A percentile compares a stretch with the other conserved stretches of the same genome.
Conservation (phyloP, 2,797 vertebrate genomes). For the Apogon talboti region DNA sequence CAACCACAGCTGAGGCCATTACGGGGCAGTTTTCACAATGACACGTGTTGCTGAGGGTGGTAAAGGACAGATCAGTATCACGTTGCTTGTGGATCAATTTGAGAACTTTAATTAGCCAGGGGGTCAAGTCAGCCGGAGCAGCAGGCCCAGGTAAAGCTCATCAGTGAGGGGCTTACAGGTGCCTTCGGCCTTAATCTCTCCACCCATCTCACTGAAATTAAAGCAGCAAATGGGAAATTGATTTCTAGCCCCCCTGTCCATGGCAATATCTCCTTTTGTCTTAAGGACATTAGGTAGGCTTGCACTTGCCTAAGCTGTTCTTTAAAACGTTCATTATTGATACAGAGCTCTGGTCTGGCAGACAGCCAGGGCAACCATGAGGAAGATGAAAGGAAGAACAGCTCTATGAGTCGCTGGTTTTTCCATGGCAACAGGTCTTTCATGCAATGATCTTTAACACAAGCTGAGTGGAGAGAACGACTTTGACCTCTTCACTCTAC, state of each 20-base stretch:
- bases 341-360: conserved; percentile 75
- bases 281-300: conserved; percentile 87
- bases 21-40: conserved; percentile 73
- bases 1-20: conserved; percentile 78
- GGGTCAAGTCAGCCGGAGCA: conserved; percentile 75
- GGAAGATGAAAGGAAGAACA: conserved; percentile 65
- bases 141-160: conserved; percentile 82
- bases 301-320: conserved; percentile 87
- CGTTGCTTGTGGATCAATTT: conserved; percentile 86
- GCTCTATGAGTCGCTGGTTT: conserved; percentile 53
- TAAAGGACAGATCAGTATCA: conserved; percentile 88
- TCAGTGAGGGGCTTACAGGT: conserved; percentile 84
- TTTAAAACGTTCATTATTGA: conserved; percentile 88
- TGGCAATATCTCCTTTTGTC: conserved; percentile 90
- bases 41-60: conserved; percentile 78
- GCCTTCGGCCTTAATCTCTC: conserved; percentile 86
- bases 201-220: conserved; percentile 87
- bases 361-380: conserved; percentile 68
- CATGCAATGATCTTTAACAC: conserved; percentile 67
- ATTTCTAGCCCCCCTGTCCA: conserved; percentile 86
- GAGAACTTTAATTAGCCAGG: conserved; percentile 87
- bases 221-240: conserved; percentile 91
- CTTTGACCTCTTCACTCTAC: conserved; percentile 69
- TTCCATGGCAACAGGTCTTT: conserved; percentile 69
- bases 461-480: conserved; percentile 65